phyloP scores from a whole-genome alignment of 1,140 invertebrate species.

The Anastrepha ludens region DNA sequence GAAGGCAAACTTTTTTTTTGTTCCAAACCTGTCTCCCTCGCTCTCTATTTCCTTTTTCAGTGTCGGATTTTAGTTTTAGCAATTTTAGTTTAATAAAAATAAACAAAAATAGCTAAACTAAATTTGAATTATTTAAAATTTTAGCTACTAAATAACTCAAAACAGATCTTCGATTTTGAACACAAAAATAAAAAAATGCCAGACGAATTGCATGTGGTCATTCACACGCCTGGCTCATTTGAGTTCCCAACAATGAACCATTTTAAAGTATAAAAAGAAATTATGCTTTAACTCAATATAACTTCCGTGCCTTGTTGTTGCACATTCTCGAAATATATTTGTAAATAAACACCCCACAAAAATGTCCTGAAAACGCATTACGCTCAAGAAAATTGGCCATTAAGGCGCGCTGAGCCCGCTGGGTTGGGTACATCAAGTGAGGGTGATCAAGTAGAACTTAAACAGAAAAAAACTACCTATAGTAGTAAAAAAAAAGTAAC shows the following conservation, averaged over 20 bases:
- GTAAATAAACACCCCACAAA: constrained; percentile 73
- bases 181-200: no score
- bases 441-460: background rate
- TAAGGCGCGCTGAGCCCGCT: constrained; percentile 16
- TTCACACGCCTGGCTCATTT: constrained; percentile 50
- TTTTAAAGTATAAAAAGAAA: constrained; percentile 4
- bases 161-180: no score
- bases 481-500: constrained; percentile 56
- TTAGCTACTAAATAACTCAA: no score
- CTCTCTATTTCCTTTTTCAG: no score
- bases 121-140: background rate
- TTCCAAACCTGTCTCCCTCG: no score
- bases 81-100: no score
- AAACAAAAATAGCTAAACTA: background rate
- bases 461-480: background rate
- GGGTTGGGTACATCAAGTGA: background rate
- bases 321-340: background rate
- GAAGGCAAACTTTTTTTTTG: no score
- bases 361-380: constrained; percentile 73
- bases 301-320: background rate
- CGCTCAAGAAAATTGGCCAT: constrained; percentile 70
- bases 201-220: constrained; percentile 43
- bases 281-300: background rate
- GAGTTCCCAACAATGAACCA: background rate
- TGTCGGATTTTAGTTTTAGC: no score